A percentile compares a stretch with the other conserved stretches of the same genome.
Conservation (phyloP, 2,797 vertebrate species). For the Amblyraja radiata region DNA sequence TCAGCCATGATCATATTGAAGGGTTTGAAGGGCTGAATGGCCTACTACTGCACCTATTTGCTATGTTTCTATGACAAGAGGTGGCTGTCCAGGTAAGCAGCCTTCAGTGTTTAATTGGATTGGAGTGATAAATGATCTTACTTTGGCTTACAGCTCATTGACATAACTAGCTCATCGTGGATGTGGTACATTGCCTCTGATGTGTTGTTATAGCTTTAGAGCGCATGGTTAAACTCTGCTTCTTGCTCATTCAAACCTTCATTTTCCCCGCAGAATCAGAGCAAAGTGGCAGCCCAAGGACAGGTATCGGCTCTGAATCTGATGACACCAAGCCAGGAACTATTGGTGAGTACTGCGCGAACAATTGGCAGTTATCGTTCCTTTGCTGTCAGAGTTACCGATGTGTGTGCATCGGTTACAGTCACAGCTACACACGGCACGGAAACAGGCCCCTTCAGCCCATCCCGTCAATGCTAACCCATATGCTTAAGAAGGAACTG, state of each 20-base stretch:
- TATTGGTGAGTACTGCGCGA: conserved; percentile 65
- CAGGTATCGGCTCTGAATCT: conserved; percentile 80
- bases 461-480: too few species aligned
- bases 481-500: too few species aligned
- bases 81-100: not conserved
- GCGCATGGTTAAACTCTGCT: not conserved
- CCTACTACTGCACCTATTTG: too few species aligned
- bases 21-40: too few species aligned
- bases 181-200: not conserved
- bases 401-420: not conserved
- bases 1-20: too few species aligned
- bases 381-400: conserved; percentile 20
- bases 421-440: too few species aligned
- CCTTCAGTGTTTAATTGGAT: not conserved
- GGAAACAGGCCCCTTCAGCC: too few species aligned
- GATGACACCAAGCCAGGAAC: conserved; percentile 86
- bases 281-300: conserved; percentile 79
- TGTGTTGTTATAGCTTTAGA: not conserved
- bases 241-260: not conserved
- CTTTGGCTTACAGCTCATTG: not conserved
- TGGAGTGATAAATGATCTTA: not conserved
- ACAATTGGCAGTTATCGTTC: conserved; percentile 5
- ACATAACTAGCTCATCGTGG: too few species aligned
- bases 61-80: too few species aligned
- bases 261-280: conserved; percentile 69